Evolutionary conservation across 1,140 invertebrate genomes (phyloP), one percentile per base, ranked within the genome.

Genomic region (Physella acuta): DNA sequence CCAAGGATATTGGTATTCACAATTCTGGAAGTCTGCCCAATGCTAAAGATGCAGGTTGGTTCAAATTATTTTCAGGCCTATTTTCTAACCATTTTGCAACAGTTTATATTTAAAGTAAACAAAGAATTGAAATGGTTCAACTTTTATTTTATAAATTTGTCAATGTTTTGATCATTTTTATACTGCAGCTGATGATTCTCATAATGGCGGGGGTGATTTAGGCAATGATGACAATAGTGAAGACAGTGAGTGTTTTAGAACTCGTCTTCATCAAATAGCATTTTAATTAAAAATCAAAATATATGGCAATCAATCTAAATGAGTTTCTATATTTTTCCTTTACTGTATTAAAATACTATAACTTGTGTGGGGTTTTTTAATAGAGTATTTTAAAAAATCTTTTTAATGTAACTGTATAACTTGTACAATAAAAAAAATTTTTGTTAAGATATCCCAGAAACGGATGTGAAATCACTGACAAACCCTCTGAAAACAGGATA

Each of bases 361-460:
- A 11, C 33, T 24, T 24, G 16, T 24, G 16, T 17, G 20, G n/a
- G 11, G 5, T 39, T 28, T 39, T 17, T n/a, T 24, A 60, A 8
- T 28, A 56, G 11, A 8, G 24, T 26, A 17, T 14, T 17, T 31
- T 60, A 33, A 33, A 17, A 31, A 30, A 30, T 33, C 14, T 33
- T 33, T 17, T 5, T 52, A 17, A 2, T 51, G 26, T 53, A 26
- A n/a, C n/a, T n/a, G n/a, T n/a, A n/a, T n/a, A n/a, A n/a, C n/a
- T n/a, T n/a, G n/a, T n/a, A n/a, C n/a, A n/a, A n/a, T n/a, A n/a
- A n/a, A n/a, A n/a, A n/a, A n/a, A n/a, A n/a, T n/a, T n/a, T n/a
- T n/a, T 53, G 26, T 67, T 17, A 36, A 67, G 64, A 67, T 39
- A 56, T 67, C 30, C 33, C 64, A 56, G 51, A 67, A 16, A 67